Evolutionary conservation across 2,113 vertebrate species (phyloP), one percentile per base, ranked within the genome.

Genomic region (Tetraodon nigroviridis): DNA sequence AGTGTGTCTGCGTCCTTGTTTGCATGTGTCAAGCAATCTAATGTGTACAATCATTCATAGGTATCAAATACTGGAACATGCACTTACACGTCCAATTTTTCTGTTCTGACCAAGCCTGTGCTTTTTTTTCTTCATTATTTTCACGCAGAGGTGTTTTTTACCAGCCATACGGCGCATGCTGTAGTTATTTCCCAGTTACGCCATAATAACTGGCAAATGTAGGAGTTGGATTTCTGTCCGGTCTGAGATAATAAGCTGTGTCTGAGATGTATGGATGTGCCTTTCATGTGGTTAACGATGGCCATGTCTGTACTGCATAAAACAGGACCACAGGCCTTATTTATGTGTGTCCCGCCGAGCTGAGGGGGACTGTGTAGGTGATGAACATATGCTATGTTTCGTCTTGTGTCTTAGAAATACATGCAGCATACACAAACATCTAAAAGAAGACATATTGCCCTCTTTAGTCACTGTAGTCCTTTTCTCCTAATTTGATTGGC

Each of bases 281-380:
- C 58, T 75, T 78, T 79, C 67, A 78, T 78, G 67, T 67, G 7
- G 48, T 61, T 73, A 80, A 84, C 80, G 67, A 83, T 75, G 69
- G 56, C 61, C 76, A 57, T 20, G 57, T 57, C 51, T 55, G 67
- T 64, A 51, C 52, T 32, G 61, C 50, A 60, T 57, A 67, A 46
- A 66, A 48, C 24, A 27, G 55, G 69, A 55, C 69, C 50, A 59
- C 60, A 48, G 70, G 76, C 65, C 65, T 41, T 57, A 69, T 57
- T 41, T 22, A 57, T 19, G 45, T 55, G 62, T 29, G 67, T 45
- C 68, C 68, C 20, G 15, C 66, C 29, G 80, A 58, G 82, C 64
- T 68, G 16, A 77, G 73, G 67, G 50, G 64, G 20, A 69, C 55
- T 48, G 73, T 72, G 76, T 77, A 64, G 76, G 72, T 69, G 69